These are phyloP conservation scores for Caenorhabditis sp. DNA, from an alignment of 2,888 invertebrate species.

Conservation along the genomic window DNA sequence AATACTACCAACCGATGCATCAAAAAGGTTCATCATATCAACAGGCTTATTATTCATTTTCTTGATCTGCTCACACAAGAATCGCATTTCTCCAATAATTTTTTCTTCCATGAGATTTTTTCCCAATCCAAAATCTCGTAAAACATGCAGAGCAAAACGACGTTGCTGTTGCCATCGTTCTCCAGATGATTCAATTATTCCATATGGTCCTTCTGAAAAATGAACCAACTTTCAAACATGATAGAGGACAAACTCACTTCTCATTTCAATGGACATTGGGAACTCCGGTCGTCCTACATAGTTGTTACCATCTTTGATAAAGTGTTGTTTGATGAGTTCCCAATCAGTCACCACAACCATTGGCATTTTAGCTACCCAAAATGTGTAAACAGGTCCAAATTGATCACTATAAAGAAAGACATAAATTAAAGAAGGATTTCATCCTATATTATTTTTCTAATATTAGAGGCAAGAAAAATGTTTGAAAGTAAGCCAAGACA, in stretches of 20 bases:
- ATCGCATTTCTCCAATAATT: constrained; percentile 29
- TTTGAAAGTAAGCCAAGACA: no score
- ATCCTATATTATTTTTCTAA: no score
- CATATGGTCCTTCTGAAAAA: constrained; percentile 6
- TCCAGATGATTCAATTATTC: constrained; percentile 31
- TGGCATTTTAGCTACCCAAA: constrained; percentile 36
- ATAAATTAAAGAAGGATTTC: neutral
- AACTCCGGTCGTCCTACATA: constrained; percentile 34
- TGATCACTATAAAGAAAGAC: constrained; percentile 13
- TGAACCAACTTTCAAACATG: no score
- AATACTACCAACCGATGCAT: constrained; percentile 44
- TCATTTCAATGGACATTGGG: constrained; percentile 30
- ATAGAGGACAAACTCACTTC: constrained; percentile 8
- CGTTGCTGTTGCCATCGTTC: constrained; percentile 39
- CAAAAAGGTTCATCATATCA: constrained; percentile 36
- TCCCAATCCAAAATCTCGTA: constrained; percentile 49
- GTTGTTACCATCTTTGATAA: constrained; percentile 35
- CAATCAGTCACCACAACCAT: constrained; percentile 39
- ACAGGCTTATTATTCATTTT: constrained; percentile 3
- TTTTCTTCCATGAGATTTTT: constrained; percentile 52
- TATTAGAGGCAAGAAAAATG: no score
- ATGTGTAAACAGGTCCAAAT: constrained; percentile 41
- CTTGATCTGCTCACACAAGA: constrained; percentile 15
- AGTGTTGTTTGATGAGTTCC: constrained; percentile 30
- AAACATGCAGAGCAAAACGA: constrained; percentile 42